Evolutionary conservation across 1,140 invertebrate genomes (phyloP).

Genomic region (Saccostrea glomerata): DNA sequence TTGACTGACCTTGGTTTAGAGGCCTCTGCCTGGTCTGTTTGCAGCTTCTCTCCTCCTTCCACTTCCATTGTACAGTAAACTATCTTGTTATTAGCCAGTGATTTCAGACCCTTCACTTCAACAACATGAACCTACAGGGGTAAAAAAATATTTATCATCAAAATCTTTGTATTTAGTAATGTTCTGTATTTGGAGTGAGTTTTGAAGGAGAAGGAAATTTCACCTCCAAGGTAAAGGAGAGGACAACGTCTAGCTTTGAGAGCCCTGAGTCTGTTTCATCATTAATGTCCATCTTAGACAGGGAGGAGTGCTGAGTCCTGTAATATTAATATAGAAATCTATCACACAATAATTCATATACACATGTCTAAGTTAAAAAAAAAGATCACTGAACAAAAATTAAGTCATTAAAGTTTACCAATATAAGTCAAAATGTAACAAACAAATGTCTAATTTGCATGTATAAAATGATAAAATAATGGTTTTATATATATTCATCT

Average conservation of each 20-base stretch:
- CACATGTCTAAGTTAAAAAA: too few species aligned
- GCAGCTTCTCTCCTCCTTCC: constrained; percentile 96
- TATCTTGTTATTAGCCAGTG: constrained; percentile 96
- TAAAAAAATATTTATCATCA: too few species aligned
- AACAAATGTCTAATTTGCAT: too few species aligned
- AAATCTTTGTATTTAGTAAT: not conserved
- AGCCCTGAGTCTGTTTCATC: constrained; percentile 88
- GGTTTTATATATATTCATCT: too few species aligned
- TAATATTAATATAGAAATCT: too few species aligned
- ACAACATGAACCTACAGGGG: constrained; percentile 92
- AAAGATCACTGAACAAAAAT: too few species aligned
- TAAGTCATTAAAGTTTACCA: too few species aligned
- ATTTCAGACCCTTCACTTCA: constrained; percentile 99
- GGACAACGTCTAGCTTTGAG: constrained; percentile 95
- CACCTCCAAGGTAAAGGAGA: constrained; percentile 98
- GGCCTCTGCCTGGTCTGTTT: constrained; percentile 99
- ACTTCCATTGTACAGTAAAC: constrained; percentile 99
- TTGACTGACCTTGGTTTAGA: constrained; percentile 94
- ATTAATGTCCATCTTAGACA: constrained; percentile 95
- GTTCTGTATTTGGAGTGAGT: not conserved
- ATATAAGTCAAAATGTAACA: too few species aligned
- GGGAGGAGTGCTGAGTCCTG: constrained; percentile 79
- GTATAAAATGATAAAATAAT: too few species aligned
- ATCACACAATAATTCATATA: too few species aligned
- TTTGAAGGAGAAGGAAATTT: constrained; percentile 57